Conservation (phyloP, 2,113 vertebrate genomes). For the Ia io region DNA sequence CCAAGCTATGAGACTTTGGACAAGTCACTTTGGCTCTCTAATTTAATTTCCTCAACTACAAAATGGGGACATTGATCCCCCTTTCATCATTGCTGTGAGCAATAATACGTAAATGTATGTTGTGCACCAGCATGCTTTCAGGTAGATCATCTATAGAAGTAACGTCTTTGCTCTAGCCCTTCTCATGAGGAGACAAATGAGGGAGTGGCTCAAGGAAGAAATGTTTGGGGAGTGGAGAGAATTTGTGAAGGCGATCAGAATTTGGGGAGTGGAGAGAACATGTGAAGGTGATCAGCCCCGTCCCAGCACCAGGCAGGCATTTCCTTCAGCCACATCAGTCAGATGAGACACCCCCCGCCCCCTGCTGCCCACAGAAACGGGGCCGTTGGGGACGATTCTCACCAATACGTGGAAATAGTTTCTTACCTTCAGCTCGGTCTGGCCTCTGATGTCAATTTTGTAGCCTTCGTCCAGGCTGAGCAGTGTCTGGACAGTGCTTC, state of each 20-base stretch:
- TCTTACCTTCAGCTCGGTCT: constrained; percentile 93
- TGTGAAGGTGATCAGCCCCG: background rate
- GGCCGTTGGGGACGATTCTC: background rate
- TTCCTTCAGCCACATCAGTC: background rate
- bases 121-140: background rate
- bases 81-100: background rate
- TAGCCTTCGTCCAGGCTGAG: constrained; percentile 89
- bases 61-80: background rate
- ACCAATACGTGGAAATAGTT: constrained; percentile 68
- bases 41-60: background rate
- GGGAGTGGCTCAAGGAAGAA: background rate
- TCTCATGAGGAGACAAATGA: background rate
- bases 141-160: background rate
- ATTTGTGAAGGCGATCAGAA: too few relatives aligned
- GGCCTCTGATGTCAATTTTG: constrained; percentile 88
- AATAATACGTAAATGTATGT: too few relatives aligned
- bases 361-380: background rate
- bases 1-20: background rate
- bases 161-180: background rate
- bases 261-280: background rate
- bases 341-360: background rate
- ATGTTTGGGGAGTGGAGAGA: accelerated
- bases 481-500: constrained; percentile 89
- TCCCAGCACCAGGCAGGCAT: background rate
- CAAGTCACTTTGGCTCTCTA: background rate